A percentile compares a stretch with the other conserved stretches of the same genome.
These are phyloP conservation scores for Exephanes ischioxanthus DNA, from an alignment of 2,888 invertebrate species.

Conservation along the genomic window DNA sequence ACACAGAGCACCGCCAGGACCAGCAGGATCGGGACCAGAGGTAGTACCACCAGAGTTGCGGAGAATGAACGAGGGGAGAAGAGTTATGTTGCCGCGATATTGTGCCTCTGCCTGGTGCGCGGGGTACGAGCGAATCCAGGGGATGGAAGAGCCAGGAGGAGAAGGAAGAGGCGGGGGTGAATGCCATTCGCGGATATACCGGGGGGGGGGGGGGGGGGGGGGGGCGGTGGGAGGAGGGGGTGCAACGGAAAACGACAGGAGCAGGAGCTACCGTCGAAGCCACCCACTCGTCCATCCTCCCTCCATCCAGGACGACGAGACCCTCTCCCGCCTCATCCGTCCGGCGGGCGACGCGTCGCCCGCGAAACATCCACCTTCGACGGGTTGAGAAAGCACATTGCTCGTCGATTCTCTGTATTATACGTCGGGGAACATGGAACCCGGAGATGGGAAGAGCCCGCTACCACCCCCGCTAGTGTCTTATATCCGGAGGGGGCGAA, in stretches of 20 bases:
- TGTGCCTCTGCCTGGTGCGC: slow-evolving; percentile 80
- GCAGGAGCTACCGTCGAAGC: slow-evolving; percentile 43
- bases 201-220: slow-evolving; percentile 13
- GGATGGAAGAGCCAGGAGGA: slow-evolving; percentile 64
- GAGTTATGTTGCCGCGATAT: slow-evolving; percentile 85
- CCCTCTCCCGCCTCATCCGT: slow-evolving; percentile 33
- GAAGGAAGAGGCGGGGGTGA: slow-evolving; percentile 54
- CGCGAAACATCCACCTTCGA: slow-evolving; percentile 54
- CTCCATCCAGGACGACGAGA: slow-evolving; percentile 35
- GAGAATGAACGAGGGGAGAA: slow-evolving; percentile 83
- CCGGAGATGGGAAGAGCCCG: slow-evolving; percentile 38
- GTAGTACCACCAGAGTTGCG: slow-evolving; percentile 57
- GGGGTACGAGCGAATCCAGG: slow-evolving; percentile 79
- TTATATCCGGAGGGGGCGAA: slow-evolving; percentile 6
- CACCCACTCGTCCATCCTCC: slow-evolving; percentile 35
- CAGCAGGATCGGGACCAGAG: slow-evolving; percentile 53
- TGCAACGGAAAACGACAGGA: slow-evolving; percentile 47
- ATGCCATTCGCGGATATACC: slow-evolving; percentile 56
- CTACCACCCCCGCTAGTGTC: neutral
- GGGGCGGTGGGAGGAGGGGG: slow-evolving; percentile 24
- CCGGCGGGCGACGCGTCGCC: slow-evolving; percentile 47
- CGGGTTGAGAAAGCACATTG: slow-evolving; percentile 67
- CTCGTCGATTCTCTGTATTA: slow-evolving; percentile 81
- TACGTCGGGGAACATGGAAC: slow-evolving; percentile 72
- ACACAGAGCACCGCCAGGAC: slow-evolving; percentile 56